Conservation (phyloP, 2,113 vertebrate genomes). For the Aplodontia rufa region DNA sequence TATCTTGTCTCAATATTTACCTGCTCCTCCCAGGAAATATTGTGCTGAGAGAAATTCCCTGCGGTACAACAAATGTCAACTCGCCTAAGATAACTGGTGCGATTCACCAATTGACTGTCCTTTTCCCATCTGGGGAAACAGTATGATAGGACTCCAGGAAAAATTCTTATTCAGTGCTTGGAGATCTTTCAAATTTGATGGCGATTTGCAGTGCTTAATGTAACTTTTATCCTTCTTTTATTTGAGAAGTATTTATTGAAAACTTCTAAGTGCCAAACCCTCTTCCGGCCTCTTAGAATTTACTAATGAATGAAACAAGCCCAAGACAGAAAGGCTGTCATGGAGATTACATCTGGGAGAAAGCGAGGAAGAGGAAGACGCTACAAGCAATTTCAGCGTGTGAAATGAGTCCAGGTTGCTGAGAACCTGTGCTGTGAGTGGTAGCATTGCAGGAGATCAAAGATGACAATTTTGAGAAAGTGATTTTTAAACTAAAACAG, state of each 20-base stretch:
- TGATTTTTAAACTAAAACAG: not conserved
- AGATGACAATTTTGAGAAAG: not conserved
- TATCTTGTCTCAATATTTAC: constrained; percentile 83
- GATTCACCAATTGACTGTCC: constrained; percentile 45
- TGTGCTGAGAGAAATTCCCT: constrained; percentile 73
- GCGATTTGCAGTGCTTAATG: not conserved
- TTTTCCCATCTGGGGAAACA: constrained; percentile 54
- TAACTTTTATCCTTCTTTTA: not conserved
- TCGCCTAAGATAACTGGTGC: constrained; percentile 59
- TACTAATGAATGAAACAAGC: not conserved
- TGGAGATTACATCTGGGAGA: not conserved
- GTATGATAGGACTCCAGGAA: constrained; percentile 57
- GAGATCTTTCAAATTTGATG: constrained; percentile 56
- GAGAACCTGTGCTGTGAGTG: not conserved
- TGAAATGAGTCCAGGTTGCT: not conserved
- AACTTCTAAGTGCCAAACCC: not conserved
- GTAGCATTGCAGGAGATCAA: not conserved
- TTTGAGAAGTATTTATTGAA: constrained; percentile 34
- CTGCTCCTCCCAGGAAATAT: constrained; percentile 81
- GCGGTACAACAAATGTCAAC: constrained; percentile 69
- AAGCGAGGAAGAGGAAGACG: not conserved
- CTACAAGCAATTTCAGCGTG: not conserved
- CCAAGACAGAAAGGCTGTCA: not conserved
- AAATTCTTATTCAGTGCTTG: constrained; percentile 55
- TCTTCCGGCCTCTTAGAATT: constrained; percentile 15